These are phyloP conservation scores for Troides oblongomaculatus DNA, from an alignment of 2,888 invertebrate species.

Conservation along the genomic window DNA sequence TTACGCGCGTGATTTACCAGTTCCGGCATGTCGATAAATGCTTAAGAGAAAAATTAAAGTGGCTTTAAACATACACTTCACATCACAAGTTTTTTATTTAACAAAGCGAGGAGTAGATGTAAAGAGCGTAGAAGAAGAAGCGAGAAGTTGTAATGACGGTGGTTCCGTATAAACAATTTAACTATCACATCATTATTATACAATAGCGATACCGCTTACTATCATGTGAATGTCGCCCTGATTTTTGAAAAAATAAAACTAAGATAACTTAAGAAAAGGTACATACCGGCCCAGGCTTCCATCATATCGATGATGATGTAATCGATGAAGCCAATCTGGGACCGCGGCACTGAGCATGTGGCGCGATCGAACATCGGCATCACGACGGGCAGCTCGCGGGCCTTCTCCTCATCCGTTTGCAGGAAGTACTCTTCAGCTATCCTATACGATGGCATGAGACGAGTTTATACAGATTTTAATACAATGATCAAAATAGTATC, in stretches of 20 bases:
- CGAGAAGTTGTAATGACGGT: too few relatives aligned
- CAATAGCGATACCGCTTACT: background rate
- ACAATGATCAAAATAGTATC: background rate
- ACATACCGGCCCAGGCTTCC: conserved; percentile 96
- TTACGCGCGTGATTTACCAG: conserved; percentile 89
- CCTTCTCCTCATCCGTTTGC: conserved; percentile 98
- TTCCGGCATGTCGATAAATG: conserved; percentile 96
- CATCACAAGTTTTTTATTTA: background rate
- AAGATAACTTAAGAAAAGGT: background rate
- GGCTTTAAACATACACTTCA: background rate
- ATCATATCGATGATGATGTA: conserved; percentile 99
- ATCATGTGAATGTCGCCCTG: background rate
- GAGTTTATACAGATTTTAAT: background rate
- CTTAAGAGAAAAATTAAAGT: conserved; percentile 66
- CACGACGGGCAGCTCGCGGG: conserved; percentile 92
- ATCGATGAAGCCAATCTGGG: conserved; percentile 98
- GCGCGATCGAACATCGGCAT: conserved; percentile 99
- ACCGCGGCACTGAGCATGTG: conserved; percentile 97
- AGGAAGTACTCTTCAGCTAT: conserved; percentile 99
- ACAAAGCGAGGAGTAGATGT: background rate
- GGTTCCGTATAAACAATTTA: too few relatives aligned
- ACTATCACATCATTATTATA: too few relatives aligned
- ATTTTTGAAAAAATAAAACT: too few relatives aligned
- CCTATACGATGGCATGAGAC: conserved; percentile 54
- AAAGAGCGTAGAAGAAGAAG: too few relatives aligned